A percentile compares a stretch with the other conserved stretches of the same genome.
phyloP scores from a whole-genome alignment of 1,140 invertebrate genomes.

The Zaprionus ornatus region DNA sequence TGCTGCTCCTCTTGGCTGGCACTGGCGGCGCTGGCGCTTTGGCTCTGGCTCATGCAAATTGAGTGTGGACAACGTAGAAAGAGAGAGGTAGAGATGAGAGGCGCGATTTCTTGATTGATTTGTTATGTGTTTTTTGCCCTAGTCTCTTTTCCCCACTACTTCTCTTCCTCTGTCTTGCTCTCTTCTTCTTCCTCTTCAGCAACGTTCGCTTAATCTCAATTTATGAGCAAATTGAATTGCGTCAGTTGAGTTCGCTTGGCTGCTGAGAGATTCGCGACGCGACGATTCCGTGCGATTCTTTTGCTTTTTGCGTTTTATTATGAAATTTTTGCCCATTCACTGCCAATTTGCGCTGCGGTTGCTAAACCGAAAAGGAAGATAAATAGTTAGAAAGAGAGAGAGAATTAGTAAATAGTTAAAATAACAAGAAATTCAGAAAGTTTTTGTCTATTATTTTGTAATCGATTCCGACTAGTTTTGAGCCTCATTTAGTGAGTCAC shows the following conservation, averaged over 20 bases:
- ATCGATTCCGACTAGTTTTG: slow-evolving; percentile 58
- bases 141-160: neutral
- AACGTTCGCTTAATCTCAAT: slow-evolving; percentile 74
- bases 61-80: slow-evolving; percentile 37
- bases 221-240: slow-evolving; percentile 81
- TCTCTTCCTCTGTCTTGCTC: neutral
- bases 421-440: slow-evolving; percentile 48
- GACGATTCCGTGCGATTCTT: slow-evolving; percentile 18
- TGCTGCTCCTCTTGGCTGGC: slow-evolving; percentile 39
- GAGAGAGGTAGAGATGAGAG: neutral
- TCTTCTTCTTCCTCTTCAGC: slow-evolving; percentile 14
- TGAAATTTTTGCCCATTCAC: slow-evolving; percentile 74
- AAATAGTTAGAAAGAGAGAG: slow-evolving; percentile 17
- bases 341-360: slow-evolving; percentile 63
- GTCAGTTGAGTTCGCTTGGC: slow-evolving; percentile 56
- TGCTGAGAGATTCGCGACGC: slow-evolving; percentile 8
- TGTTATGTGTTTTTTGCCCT: slow-evolving; percentile 55
- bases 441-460: slow-evolving; percentile 44
- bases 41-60: slow-evolving; percentile 77
- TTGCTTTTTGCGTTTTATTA: slow-evolving; percentile 67
- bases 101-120: slow-evolving; percentile 62
- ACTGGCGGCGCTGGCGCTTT: slow-evolving; percentile 25
- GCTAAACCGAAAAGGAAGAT: slow-evolving; percentile 28
- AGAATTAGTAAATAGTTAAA: slow-evolving; percentile 27
- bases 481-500: slow-evolving; percentile 59